Evolutionary conservation across 1,140 invertebrate genomes (phyloP), one percentile per base, ranked within the genome.

Genomic region (Conopomorpha cramerella): DNA sequence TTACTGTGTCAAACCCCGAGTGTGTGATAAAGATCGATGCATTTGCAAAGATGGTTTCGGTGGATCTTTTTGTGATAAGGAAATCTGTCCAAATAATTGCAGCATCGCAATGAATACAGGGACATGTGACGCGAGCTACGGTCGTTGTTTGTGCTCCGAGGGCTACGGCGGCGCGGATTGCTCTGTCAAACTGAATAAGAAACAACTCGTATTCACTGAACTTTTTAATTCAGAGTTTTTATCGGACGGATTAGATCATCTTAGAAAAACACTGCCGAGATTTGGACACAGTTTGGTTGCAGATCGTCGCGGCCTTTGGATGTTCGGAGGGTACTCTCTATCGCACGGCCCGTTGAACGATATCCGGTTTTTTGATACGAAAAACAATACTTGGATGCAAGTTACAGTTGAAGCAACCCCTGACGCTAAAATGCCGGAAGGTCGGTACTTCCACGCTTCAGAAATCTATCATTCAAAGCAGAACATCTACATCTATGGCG

Each of bases 301-400:
- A 0, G 92, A 95, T 77, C 79, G 88, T 50, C 77, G 90, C 26
- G 87, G 89, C 2, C 55, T 97, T 0, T 96, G 93, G 90, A 87
- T 97, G 82, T 97, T 96, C 77, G 95, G 93, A 0, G 95, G 95
- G 0, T 94, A 93, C 57, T 96, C 93, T 0, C 77, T 95, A 2
- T 89, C 89, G 11, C 84, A 92, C 49, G 93, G 93, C 0, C 86
- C 92, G 0, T 67, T 96, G 1, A 94, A 96, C 62, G 95, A 96
- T 64, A 91, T 96, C 12, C 80, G 92, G 55, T 81, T 90, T 42
- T 96, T 93, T 55, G 90, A 95, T 49, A 92, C 90, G 0, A 87
- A 86, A 55, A 92, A 89, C 37, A 88, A 86, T 32, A 90, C 86
- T 0, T 97, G 94, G 94, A 88, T 89, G 73, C 88, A 90, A 55